phyloP scores from a whole-genome alignment of 2,888 invertebrate genomes.

The Amphiduros pacificus region DNA sequence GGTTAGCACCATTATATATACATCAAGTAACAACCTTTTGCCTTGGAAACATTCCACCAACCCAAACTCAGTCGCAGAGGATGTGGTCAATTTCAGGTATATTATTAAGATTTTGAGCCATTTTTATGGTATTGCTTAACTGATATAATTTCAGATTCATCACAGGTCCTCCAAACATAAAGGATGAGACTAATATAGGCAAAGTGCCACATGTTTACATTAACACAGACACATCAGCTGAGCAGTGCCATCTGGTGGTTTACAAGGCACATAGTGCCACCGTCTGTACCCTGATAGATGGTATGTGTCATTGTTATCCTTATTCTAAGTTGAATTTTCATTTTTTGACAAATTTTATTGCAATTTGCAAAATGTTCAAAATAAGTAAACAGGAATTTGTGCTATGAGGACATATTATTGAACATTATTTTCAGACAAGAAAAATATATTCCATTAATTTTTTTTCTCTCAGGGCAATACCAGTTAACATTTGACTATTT shows the following conservation, averaged over 20 bases:
- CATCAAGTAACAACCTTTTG: no score
- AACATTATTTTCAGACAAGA: background rate
- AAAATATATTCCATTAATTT: background rate
- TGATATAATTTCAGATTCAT: conserved; percentile 60
- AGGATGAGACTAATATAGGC: conserved; percentile 64
- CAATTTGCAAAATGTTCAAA: background rate
- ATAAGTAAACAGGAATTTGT: background rate
- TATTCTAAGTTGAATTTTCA: background rate
- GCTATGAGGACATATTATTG: background rate
- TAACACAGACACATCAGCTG: conserved; percentile 61
- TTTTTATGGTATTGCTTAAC: no score
- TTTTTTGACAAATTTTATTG: background rate
- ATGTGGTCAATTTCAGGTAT: no score
- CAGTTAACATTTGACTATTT: conserved; percentile 68
- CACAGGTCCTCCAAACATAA: conserved; percentile 69
- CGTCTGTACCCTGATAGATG: conserved; percentile 80
- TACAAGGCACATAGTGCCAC: conserved; percentile 86
- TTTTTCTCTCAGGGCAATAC: conserved; percentile 34
- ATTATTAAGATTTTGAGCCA: no score
- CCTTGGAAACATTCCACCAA: no score
- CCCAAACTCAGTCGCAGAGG: no score
- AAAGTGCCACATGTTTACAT: conserved; percentile 75
- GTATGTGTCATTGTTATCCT: conserved; percentile 62
- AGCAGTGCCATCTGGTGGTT: conserved; percentile 75
- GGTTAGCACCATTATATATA: no score